phyloP scores from a whole-genome alignment of 2,797 vertebrate genomes.

The Anisognathus igniventris region DNA sequence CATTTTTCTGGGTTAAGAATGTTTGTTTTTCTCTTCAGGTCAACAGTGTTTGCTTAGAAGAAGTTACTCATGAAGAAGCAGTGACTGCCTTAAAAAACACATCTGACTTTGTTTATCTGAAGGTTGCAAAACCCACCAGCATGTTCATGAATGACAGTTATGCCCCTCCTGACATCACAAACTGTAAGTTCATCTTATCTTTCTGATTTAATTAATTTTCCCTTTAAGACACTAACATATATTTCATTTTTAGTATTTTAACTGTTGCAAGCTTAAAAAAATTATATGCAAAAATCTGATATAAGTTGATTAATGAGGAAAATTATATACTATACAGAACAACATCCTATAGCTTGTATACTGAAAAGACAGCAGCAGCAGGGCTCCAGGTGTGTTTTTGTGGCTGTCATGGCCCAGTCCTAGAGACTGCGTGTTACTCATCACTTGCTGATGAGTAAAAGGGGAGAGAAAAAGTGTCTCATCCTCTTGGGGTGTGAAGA shows the following conservation, averaged over 20 bases:
- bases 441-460: background rate
- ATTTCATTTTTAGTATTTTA: background rate
- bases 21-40: slow-evolving; percentile 76
- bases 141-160: slow-evolving; percentile 95
- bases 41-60: slow-evolving; percentile 88
- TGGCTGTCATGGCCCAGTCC: background rate
- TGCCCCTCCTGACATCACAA: slow-evolving; percentile 89
- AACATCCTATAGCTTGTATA: background rate
- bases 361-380: background rate
- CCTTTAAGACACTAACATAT: background rate
- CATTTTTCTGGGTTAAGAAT: background rate
- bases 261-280: background rate
- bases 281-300: background rate
- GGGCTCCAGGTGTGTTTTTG: accelerated
- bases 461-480: background rate
- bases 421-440: background rate
- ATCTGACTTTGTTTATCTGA: slow-evolving; percentile 92
- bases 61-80: slow-evolving; percentile 96
- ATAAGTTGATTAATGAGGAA: background rate
- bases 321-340: background rate
- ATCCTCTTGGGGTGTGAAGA: background rate
- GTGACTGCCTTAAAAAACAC: slow-evolving; percentile 96
- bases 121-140: slow-evolving; percentile 92
- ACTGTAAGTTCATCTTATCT: slow-evolving; percentile 80
- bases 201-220: background rate